phyloP scores from a whole-genome alignment of 2,113 vertebrate genomes.

The Podilymbus podiceps region DNA sequence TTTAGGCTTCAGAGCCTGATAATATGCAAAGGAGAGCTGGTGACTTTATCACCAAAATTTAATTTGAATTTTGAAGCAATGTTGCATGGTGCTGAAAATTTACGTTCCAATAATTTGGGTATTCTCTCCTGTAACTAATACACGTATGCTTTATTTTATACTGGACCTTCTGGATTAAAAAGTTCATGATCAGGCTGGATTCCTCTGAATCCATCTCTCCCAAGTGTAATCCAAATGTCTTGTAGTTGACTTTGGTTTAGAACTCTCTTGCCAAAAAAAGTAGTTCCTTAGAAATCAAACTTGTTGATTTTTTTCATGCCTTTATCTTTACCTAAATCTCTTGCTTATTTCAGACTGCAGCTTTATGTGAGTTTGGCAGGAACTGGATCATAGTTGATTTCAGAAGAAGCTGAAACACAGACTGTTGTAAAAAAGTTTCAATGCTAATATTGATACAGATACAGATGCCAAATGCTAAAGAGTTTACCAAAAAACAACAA shows the following conservation, averaged over 20 bases:
- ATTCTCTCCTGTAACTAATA: neutral
- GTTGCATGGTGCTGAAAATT: neutral
- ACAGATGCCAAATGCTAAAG: neutral
- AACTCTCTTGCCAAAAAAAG: neutral
- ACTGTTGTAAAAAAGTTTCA: neutral
- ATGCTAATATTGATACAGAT: neutral
- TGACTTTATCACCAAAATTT: neutral
- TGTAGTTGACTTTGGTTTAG: neutral
- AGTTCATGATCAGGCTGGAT: neutral
- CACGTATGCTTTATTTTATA: neutral
- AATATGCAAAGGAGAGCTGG: neutral
- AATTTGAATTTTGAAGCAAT: neutral
- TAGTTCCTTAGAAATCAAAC: neutral
- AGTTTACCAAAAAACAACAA: neutral
- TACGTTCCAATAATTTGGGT: neutral
- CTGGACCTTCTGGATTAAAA: neutral
- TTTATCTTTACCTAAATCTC: neutral
- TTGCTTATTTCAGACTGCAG: neutral
- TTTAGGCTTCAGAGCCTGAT: neutral
- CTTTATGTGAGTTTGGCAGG: neutral
- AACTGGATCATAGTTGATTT: neutral
- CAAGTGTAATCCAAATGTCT: neutral
- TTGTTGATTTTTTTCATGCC: neutral
- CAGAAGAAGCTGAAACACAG: neutral
- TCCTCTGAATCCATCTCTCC: neutral